Evolutionary conservation across 2,113 vertebrate genomes (phyloP).

Genomic region (Pangasianodon gigas): DNA sequence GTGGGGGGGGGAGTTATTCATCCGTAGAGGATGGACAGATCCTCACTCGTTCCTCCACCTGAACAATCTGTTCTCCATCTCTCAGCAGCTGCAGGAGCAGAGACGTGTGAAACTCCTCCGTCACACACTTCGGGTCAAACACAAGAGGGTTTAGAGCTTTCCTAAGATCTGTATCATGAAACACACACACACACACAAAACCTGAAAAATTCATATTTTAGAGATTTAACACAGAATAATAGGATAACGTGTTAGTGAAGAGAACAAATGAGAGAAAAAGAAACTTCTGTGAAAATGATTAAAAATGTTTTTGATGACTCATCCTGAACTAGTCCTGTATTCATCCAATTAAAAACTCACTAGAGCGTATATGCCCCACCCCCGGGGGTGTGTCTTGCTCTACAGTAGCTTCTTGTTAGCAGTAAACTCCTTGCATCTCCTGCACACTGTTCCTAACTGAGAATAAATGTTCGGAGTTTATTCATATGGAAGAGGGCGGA

Average conservation of each 20-base stretch:
- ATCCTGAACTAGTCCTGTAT: not conserved
- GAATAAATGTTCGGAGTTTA: not conserved
- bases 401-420: not conserved
- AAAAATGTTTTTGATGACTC: not conserved
- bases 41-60: constrained; percentile 11
- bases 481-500: no score
- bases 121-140: not conserved
- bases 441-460: not conserved
- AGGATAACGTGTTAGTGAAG: not conserved
- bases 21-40: constrained; percentile 31
- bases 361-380: not conserved
- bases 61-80: constrained; percentile 19
- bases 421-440: not conserved
- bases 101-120: not conserved
- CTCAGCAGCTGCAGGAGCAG: not conserved
- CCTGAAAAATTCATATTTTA: not conserved
- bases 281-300: not conserved
- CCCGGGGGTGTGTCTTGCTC: not conserved
- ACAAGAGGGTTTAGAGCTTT: not conserved
- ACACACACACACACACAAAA: not conserved
- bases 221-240: not conserved
- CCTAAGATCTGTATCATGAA: not conserved
- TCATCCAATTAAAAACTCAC: not conserved
- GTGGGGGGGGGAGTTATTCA: not conserved
- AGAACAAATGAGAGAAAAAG: not conserved